phyloP scores from a whole-genome alignment of 2,113 vertebrate genomes.

The Heloderma charlesbogerti region DNA sequence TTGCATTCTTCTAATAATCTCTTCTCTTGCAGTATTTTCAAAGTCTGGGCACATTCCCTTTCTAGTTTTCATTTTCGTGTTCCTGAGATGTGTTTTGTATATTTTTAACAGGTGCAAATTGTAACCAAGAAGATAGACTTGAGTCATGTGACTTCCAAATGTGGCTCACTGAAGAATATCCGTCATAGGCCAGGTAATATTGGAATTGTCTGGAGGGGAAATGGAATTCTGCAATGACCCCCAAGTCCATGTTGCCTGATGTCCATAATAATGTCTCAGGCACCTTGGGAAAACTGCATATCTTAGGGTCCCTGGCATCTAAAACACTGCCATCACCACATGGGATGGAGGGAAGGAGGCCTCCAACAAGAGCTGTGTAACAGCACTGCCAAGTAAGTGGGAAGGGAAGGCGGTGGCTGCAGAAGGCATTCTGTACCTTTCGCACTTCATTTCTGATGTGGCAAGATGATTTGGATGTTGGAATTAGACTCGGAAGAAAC shows the following conservation, averaged over 20 bases:
- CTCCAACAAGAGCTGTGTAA: neutral
- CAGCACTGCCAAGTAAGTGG: neutral
- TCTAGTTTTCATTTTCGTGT: neutral
- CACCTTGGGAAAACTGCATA: neutral
- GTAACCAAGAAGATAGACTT: slow-evolving; percentile 95
- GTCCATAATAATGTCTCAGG: neutral
- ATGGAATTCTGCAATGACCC: neutral
- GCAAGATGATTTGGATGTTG: neutral
- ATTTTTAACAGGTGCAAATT: slow-evolving; percentile 86
- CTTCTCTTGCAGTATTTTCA: slow-evolving; percentile 70
- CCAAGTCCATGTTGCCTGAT: neutral
- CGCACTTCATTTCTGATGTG: neutral
- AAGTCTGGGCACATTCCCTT: slow-evolving; percentile 45
- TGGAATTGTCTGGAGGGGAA: neutral
- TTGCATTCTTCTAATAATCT: slow-evolving; percentile 69
- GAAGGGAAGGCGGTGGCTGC: neutral
- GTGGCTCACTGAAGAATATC: slow-evolving; percentile 94
- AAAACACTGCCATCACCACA: neutral
- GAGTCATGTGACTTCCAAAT: slow-evolving; percentile 94
- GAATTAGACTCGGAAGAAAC: too few species aligned
- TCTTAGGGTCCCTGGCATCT: neutral
- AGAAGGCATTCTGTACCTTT: neutral
- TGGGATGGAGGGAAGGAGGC: neutral
- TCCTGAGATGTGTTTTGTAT: slow-evolving; percentile 44
- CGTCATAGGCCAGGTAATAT: slow-evolving; percentile 92